These are phyloP conservation scores for Diloba caeruleocephala DNA, from an alignment of 2,888 invertebrate species.

Conservation along the genomic window DNA sequence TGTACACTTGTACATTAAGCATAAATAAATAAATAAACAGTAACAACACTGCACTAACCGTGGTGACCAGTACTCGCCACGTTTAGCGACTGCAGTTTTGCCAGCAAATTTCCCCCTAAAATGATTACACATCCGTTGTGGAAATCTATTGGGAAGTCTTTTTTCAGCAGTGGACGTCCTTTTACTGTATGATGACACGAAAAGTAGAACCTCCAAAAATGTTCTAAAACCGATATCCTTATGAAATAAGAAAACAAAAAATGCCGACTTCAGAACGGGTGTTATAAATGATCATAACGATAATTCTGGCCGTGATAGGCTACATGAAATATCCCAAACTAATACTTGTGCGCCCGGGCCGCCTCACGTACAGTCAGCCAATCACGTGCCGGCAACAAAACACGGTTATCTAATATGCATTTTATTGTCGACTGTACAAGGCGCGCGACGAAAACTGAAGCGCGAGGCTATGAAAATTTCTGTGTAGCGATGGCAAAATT, in stretches of 20 bases:
- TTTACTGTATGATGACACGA: no score
- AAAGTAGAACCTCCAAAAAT: no score
- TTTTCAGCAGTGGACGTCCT: no score
- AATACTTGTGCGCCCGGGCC: slow-evolving; percentile 49
- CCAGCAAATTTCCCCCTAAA: no score
- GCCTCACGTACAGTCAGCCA: slow-evolving; percentile 62
- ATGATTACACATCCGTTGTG: no score
- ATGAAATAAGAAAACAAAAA: slow-evolving; percentile 10
- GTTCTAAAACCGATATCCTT: neutral
- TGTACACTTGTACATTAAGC: no score
- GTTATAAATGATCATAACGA: slow-evolving; percentile 36
- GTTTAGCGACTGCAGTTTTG: no score
- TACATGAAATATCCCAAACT: slow-evolving; percentile 52
- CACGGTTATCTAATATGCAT: slow-evolving; percentile 87
- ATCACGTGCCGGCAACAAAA: slow-evolving; percentile 86
- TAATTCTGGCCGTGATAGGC: slow-evolving; percentile 49
- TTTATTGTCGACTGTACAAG: slow-evolving; percentile 78
- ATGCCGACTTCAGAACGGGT: slow-evolving; percentile 16
- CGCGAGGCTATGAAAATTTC: slow-evolving; percentile 59
- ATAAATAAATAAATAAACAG: no score
- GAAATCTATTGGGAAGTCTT: no score
- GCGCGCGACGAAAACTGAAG: slow-evolving; percentile 68
- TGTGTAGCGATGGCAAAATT: slow-evolving; percentile 66
- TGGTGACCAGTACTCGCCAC: no score
- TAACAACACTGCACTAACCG: no score